Percentiles rank a stretch among this genome's conserved stretches.
phyloP scores from a whole-genome alignment of 2,888 invertebrate genomes.

The Abrostola triplasia region DNA sequence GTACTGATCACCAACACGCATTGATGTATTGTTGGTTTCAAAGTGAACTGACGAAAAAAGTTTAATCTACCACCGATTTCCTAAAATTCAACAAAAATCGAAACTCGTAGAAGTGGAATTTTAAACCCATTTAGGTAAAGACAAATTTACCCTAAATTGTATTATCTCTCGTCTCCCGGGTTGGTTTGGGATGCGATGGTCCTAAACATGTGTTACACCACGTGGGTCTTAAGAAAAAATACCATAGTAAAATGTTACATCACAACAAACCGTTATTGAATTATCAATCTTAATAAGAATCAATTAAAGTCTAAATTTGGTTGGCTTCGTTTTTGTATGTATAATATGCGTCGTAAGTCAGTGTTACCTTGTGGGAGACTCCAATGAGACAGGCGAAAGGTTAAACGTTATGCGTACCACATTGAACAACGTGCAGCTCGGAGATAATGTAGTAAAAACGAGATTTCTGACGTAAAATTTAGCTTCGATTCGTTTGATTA shows the following conservation, averaged over 20 bases:
- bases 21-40: not conserved
- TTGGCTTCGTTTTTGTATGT: slow-evolving; percentile 11
- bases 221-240: slow-evolving; percentile 79
- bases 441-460: slow-evolving; percentile 53
- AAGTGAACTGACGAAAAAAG: not conserved
- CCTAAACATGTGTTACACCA: slow-evolving; percentile 83
- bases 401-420: slow-evolving; percentile 82
- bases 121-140: slow-evolving; percentile 42
- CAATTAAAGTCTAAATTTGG: slow-evolving; percentile 18
- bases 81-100: slow-evolving; percentile 6
- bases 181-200: slow-evolving; percentile 78
- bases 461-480: slow-evolving; percentile 55
- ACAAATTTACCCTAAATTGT: slow-evolving; percentile 67
- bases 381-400: slow-evolving; percentile 80
- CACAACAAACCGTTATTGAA: slow-evolving; percentile 46
- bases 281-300: not conserved
- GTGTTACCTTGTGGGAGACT: slow-evolving; percentile 86
- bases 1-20: not conserved
- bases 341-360: slow-evolving; percentile 19
- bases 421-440: slow-evolving; percentile 74
- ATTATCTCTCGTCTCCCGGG: slow-evolving; percentile 79
- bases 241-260: too few relatives aligned
- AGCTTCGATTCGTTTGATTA: slow-evolving; percentile 27
- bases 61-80: slow-evolving; percentile 9
- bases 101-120: slow-evolving; percentile 16